A percentile compares a stretch with the other conserved stretches of the same genome.
Conservation (phyloP, 2,888 invertebrate species). For the Andrena bucephala region DNA sequence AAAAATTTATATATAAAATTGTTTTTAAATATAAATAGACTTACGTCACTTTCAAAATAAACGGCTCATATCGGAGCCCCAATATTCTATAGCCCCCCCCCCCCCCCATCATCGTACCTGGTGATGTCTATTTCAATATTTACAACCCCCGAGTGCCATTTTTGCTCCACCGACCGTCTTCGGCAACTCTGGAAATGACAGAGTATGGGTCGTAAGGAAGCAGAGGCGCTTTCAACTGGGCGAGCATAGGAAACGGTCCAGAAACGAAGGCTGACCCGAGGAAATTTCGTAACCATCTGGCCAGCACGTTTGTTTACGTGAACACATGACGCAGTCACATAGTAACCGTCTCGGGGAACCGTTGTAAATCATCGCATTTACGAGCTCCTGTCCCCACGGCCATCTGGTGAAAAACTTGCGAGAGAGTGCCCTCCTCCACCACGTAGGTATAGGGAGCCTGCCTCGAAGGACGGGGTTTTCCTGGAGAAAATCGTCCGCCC, state of each 20-base stretch:
- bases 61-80: too few species aligned
- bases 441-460: neutral
- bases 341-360: slow-evolving; percentile 62
- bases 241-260: slow-evolving; percentile 1
- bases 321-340: slow-evolving; percentile 38
- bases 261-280: slow-evolving; percentile 9
- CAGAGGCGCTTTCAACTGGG: neutral
- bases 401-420: slow-evolving; percentile 49
- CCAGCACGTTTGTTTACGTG: slow-evolving; percentile 48
- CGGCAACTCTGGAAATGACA: too few species aligned
- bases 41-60: too few species aligned
- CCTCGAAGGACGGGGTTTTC: neutral
- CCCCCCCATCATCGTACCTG: too few species aligned
- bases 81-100: too few species aligned
- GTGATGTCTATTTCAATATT: too few species aligned
- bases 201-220: too few species aligned
- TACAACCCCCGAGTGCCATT: too few species aligned
- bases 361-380: slow-evolving; percentile 67
- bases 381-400: slow-evolving; percentile 40
- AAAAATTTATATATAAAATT: too few species aligned
- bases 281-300: slow-evolving; percentile 55
- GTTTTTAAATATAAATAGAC: too few species aligned
- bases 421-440: neutral
- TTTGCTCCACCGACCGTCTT: too few species aligned
- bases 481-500: neutral